Percentiles rank a stretch among this genome's conserved stretches.
Conservation (phyloP, 2,113 vertebrate genomes). For the Callipepla californica region DNA sequence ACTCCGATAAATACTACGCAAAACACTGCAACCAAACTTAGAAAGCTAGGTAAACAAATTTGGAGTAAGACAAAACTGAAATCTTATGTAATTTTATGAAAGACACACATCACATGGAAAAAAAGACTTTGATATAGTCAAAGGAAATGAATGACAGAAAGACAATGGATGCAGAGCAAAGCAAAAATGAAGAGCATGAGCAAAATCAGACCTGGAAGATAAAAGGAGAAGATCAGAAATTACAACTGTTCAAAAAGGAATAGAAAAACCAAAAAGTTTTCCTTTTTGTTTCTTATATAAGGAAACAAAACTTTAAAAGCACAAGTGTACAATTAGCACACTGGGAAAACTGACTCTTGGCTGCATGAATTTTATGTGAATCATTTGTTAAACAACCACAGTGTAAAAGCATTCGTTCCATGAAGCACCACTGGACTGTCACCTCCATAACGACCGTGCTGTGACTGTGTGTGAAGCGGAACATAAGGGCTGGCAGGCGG, state of each 20-base stretch:
- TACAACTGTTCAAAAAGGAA: slow-evolving; percentile 11
- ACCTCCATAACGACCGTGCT: rapidly evolving
- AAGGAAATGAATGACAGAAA: slow-evolving; percentile 26
- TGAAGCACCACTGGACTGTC: not conserved
- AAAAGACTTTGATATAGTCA: not conserved
- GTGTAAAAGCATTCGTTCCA: not conserved
- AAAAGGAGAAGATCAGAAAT: slow-evolving; percentile 45
- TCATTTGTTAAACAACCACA: not conserved
- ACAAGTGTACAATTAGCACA: rapidly evolving
- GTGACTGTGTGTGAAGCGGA: rapidly evolving
- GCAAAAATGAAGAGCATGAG: slow-evolving; percentile 6
- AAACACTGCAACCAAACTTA: not conserved
- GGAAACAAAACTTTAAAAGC: not conserved
- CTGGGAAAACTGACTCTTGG: not conserved
- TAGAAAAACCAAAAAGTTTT: not conserved
- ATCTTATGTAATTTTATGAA: slow-evolving; percentile 3
- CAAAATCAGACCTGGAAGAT: slow-evolving; percentile 26
- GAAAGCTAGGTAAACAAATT: slow-evolving; percentile 36
- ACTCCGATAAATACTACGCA: not conserved
- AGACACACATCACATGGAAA: not conserved
- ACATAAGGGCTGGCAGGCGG: not conserved
- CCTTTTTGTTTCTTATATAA: too few species aligned
- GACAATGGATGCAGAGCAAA: slow-evolving; percentile 10
- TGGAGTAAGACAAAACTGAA: not conserved
- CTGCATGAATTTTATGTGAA: not conserved